These are phyloP conservation scores for Sorex maritimensis DNA, from an alignment of 2,797 vertebrate species.

Conservation along the genomic window DNA sequence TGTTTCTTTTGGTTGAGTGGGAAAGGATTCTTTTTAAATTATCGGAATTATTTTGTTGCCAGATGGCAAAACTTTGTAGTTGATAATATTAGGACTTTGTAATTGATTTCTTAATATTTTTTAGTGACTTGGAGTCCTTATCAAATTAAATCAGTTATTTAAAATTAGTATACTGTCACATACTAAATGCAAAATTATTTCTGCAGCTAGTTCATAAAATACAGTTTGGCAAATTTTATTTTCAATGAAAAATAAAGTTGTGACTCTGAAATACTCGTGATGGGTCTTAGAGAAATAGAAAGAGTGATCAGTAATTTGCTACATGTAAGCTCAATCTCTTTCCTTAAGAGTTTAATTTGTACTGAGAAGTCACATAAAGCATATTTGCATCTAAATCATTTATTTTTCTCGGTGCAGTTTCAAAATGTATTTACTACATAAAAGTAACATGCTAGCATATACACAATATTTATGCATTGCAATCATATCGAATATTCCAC, in stretches of 20 bases:
- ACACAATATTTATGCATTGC: background rate
- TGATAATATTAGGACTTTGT: slow-evolving; percentile 16
- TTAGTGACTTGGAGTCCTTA: background rate
- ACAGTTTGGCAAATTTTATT: slow-evolving; percentile 37
- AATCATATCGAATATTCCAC: slow-evolving; percentile 6
- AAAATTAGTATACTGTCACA: background rate
- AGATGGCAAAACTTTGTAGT: background rate
- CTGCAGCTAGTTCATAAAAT: background rate
- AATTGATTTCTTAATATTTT: background rate
- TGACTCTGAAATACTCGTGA: slow-evolving; percentile 15
- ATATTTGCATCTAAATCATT: background rate
- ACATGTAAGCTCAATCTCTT: background rate
- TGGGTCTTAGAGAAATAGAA: background rate
- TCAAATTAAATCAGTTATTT: background rate
- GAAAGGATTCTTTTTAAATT: slow-evolving; percentile 26
- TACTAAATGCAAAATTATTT: background rate
- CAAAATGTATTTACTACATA: background rate
- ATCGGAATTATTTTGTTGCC: slow-evolving; percentile 48
- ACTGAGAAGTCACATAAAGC: too few relatives aligned
- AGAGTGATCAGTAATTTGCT: background rate
- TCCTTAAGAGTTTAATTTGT: background rate
- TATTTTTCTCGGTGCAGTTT: slow-evolving; percentile 12
- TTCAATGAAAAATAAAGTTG: background rate
- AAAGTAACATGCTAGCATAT: background rate
- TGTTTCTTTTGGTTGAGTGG: slow-evolving; percentile 8